These are phyloP conservation scores for Acarapis woodi DNA, from an alignment of 1,140 invertebrate genomes.

Conservation along the genomic window DNA sequence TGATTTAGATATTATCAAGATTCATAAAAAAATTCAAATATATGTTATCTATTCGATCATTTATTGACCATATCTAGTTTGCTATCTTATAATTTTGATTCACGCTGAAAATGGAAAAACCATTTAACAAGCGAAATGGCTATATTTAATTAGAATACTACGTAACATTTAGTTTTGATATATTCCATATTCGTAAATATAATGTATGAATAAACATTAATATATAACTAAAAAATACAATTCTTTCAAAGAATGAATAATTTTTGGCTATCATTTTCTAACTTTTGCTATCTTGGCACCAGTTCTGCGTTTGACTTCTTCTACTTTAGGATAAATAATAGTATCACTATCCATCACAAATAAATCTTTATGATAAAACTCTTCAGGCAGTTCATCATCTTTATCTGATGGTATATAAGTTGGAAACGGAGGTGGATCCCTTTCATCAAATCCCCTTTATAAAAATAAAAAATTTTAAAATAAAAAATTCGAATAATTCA, in stretches of 20 bases:
- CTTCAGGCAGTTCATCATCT: conserved; percentile 28
- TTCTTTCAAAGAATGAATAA: not conserved
- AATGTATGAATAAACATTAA: not conserved
- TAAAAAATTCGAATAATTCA: conserved; percentile 5
- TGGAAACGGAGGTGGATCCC: conserved; percentile 39
- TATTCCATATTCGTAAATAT: no score
- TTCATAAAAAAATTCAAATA: no score
- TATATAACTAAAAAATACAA: not conserved
- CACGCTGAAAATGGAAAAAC: no score
- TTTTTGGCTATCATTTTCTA: not conserved
- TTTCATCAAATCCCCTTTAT: conserved; percentile 9
- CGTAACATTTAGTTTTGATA: no score
- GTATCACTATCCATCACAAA: conserved; percentile 35
- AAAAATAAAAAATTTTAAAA: not conserved
- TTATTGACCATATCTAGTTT: no score
- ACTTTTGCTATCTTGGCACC: conserved; percentile 10
- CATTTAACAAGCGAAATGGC: no score
- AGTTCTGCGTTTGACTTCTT: conserved; percentile 10
- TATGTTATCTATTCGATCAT: no score
- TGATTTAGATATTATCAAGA: no score
- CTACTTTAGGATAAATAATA: conserved; percentile 29
- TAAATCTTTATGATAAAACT: conserved; percentile 35
- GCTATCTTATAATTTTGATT: no score
- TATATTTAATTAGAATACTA: no score
- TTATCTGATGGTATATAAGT: conserved; percentile 32